Percentiles rank a stretch among this genome's conserved stretches.
These are phyloP conservation scores for Lycocerus yunnanus DNA, from an alignment of 2,888 invertebrate species.

Conservation along the genomic window DNA sequence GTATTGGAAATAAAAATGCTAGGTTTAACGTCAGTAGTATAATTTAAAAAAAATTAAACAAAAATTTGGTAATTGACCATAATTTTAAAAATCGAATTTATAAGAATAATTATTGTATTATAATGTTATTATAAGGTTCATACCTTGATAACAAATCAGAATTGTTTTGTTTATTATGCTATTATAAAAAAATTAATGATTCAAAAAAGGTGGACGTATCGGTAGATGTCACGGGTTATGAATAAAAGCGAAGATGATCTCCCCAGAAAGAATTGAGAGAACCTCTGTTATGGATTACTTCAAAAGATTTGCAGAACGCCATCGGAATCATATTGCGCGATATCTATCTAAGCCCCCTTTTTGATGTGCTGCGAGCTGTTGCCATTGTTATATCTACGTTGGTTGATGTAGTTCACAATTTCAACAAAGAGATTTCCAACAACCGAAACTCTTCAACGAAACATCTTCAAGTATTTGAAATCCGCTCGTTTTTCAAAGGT, in stretches of 20 bases:
- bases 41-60: too few relatives aligned
- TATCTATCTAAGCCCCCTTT: slow-evolving; percentile 51
- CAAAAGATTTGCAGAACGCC: slow-evolving; percentile 48
- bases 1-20: too few relatives aligned
- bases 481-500: slow-evolving; percentile 30
- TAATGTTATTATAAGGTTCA: too few relatives aligned
- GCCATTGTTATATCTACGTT: slow-evolving; percentile 48
- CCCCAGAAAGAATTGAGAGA: slow-evolving; percentile 48
- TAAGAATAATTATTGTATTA: too few relatives aligned
- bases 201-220: slow-evolving; percentile 22
- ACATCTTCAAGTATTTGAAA: slow-evolving; percentile 1
- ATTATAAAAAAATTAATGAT: neutral
- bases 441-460: neutral
- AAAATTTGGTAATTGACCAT: too few relatives aligned
- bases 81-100: too few relatives aligned
- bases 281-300: slow-evolving; percentile 49
- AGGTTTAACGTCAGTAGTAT: too few relatives aligned
- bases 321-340: slow-evolving; percentile 52
- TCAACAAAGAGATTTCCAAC: slow-evolving; percentile 16
- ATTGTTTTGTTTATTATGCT: neutral
- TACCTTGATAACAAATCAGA: too few relatives aligned
- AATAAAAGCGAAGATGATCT: slow-evolving; percentile 44
- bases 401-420: slow-evolving; percentile 37
- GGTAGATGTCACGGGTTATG: slow-evolving; percentile 43
- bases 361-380: slow-evolving; percentile 47